A percentile compares a stretch with the other conserved stretches of the same genome.
Evolutionary conservation across 2,888 invertebrate genomes (phyloP).

Genomic region (Trissolcus brochymenae): DNA sequence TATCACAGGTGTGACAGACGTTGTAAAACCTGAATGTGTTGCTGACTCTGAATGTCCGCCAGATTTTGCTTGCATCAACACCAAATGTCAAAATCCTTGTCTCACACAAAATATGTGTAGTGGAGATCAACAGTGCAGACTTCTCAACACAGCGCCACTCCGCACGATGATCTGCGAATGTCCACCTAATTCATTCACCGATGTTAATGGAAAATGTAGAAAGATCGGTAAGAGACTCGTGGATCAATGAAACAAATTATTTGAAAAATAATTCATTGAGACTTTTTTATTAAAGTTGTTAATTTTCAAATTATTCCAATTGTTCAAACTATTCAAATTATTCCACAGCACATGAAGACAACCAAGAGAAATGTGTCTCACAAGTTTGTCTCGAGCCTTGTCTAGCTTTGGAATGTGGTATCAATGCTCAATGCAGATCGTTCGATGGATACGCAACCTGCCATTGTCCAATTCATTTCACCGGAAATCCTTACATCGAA

Average conservation of each 20-base stretch:
- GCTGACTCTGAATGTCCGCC: conserved; percentile 87
- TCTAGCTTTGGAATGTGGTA: conserved; percentile 85
- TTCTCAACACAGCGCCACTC: conserved; percentile 86
- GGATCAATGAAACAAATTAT: no score
- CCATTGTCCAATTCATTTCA: conserved; percentile 86
- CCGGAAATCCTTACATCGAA: conserved; percentile 87
- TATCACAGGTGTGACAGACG: conserved; percentile 53
- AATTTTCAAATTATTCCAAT: neutral
- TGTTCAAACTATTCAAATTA: neutral
- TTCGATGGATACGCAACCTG: conserved; percentile 87
- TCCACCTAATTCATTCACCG: conserved; percentile 87
- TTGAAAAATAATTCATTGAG: no score
- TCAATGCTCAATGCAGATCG: conserved; percentile 89
- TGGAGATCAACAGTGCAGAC: conserved; percentile 86
- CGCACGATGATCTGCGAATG: conserved; percentile 92
- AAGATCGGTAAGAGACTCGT: conserved; percentile 71
- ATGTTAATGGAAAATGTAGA: conserved; percentile 85
- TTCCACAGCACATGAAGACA: conserved; percentile 80
- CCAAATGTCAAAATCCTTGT: conserved; percentile 88
- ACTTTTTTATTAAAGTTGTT: neutral
- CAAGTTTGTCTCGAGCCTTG: conserved; percentile 89
- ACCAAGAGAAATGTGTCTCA: conserved; percentile 85
- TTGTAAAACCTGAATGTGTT: conserved; percentile 81
- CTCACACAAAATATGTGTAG: conserved; percentile 84
- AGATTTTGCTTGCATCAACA: conserved; percentile 86